Base-by-base conservation (phyloP, 1,140 invertebrate species). In the Geopemphigus sp. region DNA sequence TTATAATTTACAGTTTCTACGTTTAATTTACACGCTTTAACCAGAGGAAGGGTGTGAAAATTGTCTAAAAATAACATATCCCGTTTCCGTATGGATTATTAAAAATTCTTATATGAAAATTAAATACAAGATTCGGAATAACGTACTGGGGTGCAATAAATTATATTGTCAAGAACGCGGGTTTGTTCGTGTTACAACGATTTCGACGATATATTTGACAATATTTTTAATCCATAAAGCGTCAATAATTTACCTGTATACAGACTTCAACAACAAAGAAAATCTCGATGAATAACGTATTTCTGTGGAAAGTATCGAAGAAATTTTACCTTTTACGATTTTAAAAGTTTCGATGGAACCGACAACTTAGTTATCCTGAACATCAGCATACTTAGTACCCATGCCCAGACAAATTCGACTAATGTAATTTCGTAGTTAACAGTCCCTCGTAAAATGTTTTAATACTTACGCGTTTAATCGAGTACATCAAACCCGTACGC, bases 331-430 rank as follows among this genome's bases (percentile, higher is more conserved):
- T 73, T 15, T 0, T 15, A 73, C 29, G 12, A 73, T 73, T 73
- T 73, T 73, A 32, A 73, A 56, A 73, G 56, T 73, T 73, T 73
- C 70, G 56, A 73, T 73, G 70, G 26, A 73, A 54, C 53, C n/a
- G n/a, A n/a, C n/a, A n/a, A n/a, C n/a, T n/a, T n/a, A n/a, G n/a
- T n/a, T n/a, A n/a, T 11, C 5, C 24, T 15, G 45, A 12, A 84
- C 70, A 5, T 11, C 57, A 59, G 17, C 22, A 12, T 59, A 64
- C 53, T 53, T 50, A 29, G 59, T 53, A 66, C 70, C 0, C 50
- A 80, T n/a, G 83, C 80, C 61, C 86, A 84, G 84, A 82, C 83
- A n/a, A 85, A 86, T 66, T 85, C 84, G 0, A 82, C 82, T 0
- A 84, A 83, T 0, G 83, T 83, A 2, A 61, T 86, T 22, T n/a